Conservation (phyloP, 2,113 vertebrate species). For the Leucoraja erinaceus region DNA sequence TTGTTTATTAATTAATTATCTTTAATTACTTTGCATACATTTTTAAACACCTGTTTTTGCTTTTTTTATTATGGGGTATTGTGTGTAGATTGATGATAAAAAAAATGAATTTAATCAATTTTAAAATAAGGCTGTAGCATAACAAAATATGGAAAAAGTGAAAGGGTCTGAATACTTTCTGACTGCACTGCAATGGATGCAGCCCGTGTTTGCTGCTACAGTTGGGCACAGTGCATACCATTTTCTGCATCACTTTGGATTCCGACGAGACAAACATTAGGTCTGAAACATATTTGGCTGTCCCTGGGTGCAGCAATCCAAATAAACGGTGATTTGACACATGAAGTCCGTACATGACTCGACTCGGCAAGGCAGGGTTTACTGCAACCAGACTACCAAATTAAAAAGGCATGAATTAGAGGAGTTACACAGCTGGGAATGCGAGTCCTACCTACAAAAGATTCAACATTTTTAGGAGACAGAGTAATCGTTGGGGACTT, state of each 20-base stretch:
- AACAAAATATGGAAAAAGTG: no score
- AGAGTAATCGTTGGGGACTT: background rate
- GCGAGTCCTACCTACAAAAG: background rate
- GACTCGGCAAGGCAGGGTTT: background rate
- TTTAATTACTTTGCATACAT: no score
- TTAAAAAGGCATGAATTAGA: slow-evolving; percentile 17
- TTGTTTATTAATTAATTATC: no score
- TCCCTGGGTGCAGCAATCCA: no score
- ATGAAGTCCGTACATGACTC: background rate
- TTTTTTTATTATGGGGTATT: no score
- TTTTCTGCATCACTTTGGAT: background rate
- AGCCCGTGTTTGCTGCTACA: background rate
- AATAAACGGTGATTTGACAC: background rate
- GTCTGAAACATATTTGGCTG: background rate
- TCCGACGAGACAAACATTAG: background rate
- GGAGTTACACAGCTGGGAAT: background rate
- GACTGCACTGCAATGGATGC: background rate
- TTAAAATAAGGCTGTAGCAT: no score
- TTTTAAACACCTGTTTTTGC: no score
- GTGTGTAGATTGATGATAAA: no score
- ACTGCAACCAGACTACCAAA: background rate
- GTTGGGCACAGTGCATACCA: background rate
- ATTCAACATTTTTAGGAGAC: background rate
- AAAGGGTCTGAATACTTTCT: no score
- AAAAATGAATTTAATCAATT: no score